phyloP scores from a whole-genome alignment of 2,888 invertebrate genomes.

The Calameuta pallipes region DNA sequence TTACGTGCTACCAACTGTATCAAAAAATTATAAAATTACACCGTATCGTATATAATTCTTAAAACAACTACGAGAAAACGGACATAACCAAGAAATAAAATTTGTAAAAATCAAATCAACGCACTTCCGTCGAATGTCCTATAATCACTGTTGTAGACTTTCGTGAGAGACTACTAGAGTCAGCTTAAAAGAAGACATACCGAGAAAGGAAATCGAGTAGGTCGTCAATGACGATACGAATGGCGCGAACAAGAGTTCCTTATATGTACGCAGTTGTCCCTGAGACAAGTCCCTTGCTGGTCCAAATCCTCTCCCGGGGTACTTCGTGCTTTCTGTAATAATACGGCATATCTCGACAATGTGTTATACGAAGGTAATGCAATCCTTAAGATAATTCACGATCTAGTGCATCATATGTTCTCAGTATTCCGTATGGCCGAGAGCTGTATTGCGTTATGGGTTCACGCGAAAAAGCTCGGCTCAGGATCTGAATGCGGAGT shows the following conservation, averaged over 20 bases:
- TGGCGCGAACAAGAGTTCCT: neutral
- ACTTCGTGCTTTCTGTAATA: neutral
- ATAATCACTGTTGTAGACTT: neutral
- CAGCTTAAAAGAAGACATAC: neutral
- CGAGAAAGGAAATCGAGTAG: neutral
- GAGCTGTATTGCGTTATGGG: neutral
- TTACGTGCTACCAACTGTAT: neutral
- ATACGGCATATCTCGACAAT: neutral
- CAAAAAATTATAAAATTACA: neutral
- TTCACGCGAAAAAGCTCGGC: slow-evolving; percentile 1
- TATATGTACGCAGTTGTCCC: neutral
- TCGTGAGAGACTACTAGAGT: neutral
- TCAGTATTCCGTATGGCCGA: neutral
- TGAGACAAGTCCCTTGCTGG: neutral
- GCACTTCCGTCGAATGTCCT: neutral
- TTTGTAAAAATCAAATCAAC: neutral
- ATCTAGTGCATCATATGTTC: neutral
- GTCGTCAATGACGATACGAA: slow-evolving; percentile 4
- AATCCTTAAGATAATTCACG: neutral
- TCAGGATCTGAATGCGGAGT: slow-evolving; percentile 2
- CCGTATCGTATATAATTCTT: neutral
- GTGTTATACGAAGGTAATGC: neutral
- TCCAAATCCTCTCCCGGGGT: neutral
- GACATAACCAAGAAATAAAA: neutral
- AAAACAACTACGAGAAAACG: neutral